Evolutionary conservation across 2,888 invertebrate species (phyloP).

Genomic region (Andricus quercusramuli): DNA sequence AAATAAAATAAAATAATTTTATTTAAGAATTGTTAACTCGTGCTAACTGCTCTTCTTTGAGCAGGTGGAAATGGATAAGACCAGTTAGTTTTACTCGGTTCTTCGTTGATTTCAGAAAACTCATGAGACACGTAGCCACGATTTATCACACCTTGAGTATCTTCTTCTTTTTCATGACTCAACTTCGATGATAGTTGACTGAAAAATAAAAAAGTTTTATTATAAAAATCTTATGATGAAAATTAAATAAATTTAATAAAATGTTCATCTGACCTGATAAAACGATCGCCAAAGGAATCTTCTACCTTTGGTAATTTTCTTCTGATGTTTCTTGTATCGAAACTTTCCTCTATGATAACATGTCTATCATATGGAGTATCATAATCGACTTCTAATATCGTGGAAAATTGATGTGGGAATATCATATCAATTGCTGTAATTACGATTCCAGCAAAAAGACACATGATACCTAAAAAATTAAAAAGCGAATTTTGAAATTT

Average conservation of each 20-base stretch:
- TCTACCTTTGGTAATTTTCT: constrained; percentile 71
- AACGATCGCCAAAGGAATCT: constrained; percentile 71
- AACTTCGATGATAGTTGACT: constrained; percentile 74
- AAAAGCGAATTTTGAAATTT: not conserved
- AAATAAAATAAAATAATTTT: constrained; percentile 3
- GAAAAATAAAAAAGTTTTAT: constrained; percentile 33
- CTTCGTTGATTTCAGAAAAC: constrained; percentile 66
- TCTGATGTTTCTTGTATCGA: constrained; percentile 80
- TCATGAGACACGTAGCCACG: constrained; percentile 71
- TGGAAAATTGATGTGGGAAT: constrained; percentile 94
- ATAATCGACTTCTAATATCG: constrained; percentile 94
- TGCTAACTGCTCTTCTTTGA: constrained; percentile 63
- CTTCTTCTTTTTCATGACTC: constrained; percentile 62
- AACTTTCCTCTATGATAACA: constrained; percentile 93
- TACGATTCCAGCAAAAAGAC: constrained; percentile 88
- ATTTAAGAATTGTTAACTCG: constrained; percentile 10
- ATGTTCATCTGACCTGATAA: constrained; percentile 67
- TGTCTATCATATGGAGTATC: constrained; percentile 96
- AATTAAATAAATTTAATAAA: too few relatives aligned
- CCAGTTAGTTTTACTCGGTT: constrained; percentile 70
- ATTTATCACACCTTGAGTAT: constrained; percentile 72
- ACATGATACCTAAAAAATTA: constrained; percentile 84
- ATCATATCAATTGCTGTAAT: constrained; percentile 91
- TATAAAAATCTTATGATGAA: not conserved
- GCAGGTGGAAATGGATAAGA: constrained; percentile 75